Conservation (phyloP, 2,797 vertebrate species). For the Pseudopleuronectes americanus region DNA sequence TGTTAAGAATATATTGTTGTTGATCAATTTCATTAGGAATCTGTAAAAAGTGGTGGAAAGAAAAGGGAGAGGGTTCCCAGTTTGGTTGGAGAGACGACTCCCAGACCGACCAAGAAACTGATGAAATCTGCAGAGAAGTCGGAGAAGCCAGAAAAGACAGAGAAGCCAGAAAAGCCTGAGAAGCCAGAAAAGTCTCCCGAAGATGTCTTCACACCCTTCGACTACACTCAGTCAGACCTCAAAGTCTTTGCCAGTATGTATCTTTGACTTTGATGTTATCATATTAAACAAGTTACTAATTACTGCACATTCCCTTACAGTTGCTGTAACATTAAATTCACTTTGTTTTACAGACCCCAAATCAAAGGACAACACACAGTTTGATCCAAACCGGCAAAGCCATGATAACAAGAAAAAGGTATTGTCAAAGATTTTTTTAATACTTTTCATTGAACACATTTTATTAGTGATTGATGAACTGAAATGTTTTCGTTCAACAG, state of each 20-base stretch:
- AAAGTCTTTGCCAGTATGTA: constrained; percentile 90
- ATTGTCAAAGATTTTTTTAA: background rate
- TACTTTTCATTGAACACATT: background rate
- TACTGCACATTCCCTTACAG: constrained; percentile 9
- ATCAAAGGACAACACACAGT: constrained; percentile 86
- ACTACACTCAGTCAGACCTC: constrained; percentile 94
- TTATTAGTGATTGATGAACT: background rate
- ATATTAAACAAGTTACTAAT: background rate
- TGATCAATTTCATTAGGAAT: constrained; percentile 62
- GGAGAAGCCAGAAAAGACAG: constrained; percentile 62
- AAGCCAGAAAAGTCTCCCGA: constrained; percentile 58
- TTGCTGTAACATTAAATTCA: background rate
- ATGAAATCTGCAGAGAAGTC: constrained; percentile 74
- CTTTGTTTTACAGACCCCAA: constrained; percentile 75
- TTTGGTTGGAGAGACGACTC: constrained; percentile 76
- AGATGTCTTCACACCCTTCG: constrained; percentile 88
- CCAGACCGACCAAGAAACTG: constrained; percentile 86
- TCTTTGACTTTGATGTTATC: background rate
- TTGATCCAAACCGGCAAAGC: constrained; percentile 89
- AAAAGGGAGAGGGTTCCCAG: constrained; percentile 83
- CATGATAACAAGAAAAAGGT: constrained; percentile 79
- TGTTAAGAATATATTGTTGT: constrained; percentile 4
- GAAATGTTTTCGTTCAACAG: constrained; percentile 56
- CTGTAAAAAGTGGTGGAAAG: constrained; percentile 69
- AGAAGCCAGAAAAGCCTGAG: constrained; percentile 51